A percentile compares a stretch with the other conserved stretches of the same genome.
Evolutionary conservation across 2,888 invertebrate genomes (phyloP).

Genomic region (Yponomeuta evonymella): DNA sequence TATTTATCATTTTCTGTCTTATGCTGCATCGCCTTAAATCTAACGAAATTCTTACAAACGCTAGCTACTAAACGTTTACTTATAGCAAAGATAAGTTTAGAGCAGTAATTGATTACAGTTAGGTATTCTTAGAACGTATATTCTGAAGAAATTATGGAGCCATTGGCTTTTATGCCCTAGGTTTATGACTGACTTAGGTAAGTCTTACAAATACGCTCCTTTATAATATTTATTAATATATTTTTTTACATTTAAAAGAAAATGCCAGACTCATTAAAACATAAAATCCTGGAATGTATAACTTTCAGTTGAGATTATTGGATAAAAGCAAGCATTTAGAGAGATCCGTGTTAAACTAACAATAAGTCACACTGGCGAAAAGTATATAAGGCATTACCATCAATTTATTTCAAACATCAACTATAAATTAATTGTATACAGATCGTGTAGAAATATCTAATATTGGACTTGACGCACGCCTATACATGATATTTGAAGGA

Average conservation of each 20-base stretch:
- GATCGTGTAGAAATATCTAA: too few species aligned
- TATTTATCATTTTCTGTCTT: conserved; percentile 24
- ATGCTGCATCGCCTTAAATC: background rate
- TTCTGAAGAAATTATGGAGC: too few species aligned
- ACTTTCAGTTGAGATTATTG: conserved; percentile 58
- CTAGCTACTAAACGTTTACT: background rate
- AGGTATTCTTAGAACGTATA: too few species aligned
- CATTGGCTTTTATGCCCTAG: background rate
- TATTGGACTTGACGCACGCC: too few species aligned
- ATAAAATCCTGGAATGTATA: conserved; percentile 56
- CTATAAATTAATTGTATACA: too few species aligned
- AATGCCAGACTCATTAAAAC: background rate
- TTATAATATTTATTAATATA: too few species aligned
- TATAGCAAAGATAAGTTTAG: too few species aligned
- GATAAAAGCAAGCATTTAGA: conserved; percentile 43
- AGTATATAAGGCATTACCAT: background rate
- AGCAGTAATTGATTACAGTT: too few species aligned
- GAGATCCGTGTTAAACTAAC: conserved; percentile 40
- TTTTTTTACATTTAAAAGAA: conserved; percentile 4
- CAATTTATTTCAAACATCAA: too few species aligned
- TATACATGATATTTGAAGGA: background rate
- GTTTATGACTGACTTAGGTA: background rate
- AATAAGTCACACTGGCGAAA: conserved; percentile 6
- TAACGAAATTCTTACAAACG: background rate
- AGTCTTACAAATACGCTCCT: conserved; percentile 38